These are phyloP conservation scores for Xenopus laevis DNA, from an alignment of 2,113 vertebrate genomes.

Conservation along the genomic window DNA sequence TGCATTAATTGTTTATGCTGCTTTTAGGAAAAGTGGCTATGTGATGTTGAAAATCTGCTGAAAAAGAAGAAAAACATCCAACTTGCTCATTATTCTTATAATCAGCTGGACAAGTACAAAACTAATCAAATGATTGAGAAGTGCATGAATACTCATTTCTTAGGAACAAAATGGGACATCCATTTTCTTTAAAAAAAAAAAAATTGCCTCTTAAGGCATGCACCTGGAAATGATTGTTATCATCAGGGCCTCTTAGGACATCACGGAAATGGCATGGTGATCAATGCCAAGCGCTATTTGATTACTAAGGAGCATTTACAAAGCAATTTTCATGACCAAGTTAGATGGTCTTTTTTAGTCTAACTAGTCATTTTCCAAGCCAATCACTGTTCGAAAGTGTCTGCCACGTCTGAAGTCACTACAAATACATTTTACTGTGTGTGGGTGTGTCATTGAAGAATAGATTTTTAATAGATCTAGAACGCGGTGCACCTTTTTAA, in stretches of 20 bases:
- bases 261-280: slow-evolving; percentile 24
- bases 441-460: too few relatives aligned
- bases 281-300: slow-evolving; percentile 29
- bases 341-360: slow-evolving; percentile 41
- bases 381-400: slow-evolving; percentile 34
- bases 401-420: too few relatives aligned
- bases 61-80: slow-evolving; percentile 24
- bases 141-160: slow-evolving; percentile 13
- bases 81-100: slow-evolving; percentile 17
- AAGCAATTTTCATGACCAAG: slow-evolving; percentile 39
- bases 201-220: slow-evolving; percentile 16
- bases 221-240: slow-evolving; percentile 8
- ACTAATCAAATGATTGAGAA: slow-evolving; percentile 40
- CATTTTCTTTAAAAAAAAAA: slow-evolving; percentile 38
- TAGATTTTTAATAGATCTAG: too few relatives aligned
- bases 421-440: too few relatives aligned
- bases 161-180: slow-evolving; percentile 24
- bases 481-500: too few relatives aligned
- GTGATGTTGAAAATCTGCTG: neutral
- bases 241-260: slow-evolving; percentile 32
- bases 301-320: slow-evolving; percentile 32
- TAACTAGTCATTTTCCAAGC: slow-evolving; percentile 31
- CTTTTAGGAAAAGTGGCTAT: slow-evolving; percentile 3
- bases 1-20: slow-evolving; percentile 1
- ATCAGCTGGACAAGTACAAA: slow-evolving; percentile 34